These are phyloP conservation scores for Thunnus albacares DNA, from an alignment of 2,797 vertebrate species.

Conservation along the genomic window DNA sequence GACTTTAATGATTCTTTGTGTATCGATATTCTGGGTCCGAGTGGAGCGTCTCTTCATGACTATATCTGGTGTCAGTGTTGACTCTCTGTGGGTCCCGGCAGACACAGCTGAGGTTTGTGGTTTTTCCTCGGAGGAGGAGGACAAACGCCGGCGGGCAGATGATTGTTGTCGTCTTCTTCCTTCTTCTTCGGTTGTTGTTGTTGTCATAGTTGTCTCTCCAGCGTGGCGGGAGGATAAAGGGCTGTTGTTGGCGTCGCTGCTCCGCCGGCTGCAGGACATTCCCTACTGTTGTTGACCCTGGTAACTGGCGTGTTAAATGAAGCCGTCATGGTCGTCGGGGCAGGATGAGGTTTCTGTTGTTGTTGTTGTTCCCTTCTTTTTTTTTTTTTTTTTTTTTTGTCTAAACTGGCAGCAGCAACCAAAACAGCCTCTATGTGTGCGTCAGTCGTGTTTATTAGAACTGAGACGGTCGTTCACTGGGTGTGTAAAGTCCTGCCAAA, in stretches of 20 bases:
- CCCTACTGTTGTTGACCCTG: slow-evolving; percentile 25
- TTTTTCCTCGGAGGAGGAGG: no score
- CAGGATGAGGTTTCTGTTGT: slow-evolving; percentile 35
- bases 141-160: no score
- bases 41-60: no score
- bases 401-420: neutral
- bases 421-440: neutral
- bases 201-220: slow-evolving; percentile 1
- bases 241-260: slow-evolving; percentile 19
- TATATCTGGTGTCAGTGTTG: no score
- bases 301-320: slow-evolving; percentile 43
- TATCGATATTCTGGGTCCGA: no score
- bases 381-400: neutral
- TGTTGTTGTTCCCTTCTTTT: neutral
- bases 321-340: slow-evolving; percentile 3
- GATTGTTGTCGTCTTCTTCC: neutral
- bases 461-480: no score
- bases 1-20: no score
- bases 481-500: slow-evolving; percentile 2
- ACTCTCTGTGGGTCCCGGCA: no score
- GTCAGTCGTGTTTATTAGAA: slow-evolving; percentile 25
- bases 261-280: no score
- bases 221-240: slow-evolving; percentile 10
- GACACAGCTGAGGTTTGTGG: no score
- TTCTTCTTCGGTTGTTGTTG: neutral